phyloP scores from a whole-genome alignment of 2,888 invertebrate genomes.

The Slavum lentiscoides region DNA sequence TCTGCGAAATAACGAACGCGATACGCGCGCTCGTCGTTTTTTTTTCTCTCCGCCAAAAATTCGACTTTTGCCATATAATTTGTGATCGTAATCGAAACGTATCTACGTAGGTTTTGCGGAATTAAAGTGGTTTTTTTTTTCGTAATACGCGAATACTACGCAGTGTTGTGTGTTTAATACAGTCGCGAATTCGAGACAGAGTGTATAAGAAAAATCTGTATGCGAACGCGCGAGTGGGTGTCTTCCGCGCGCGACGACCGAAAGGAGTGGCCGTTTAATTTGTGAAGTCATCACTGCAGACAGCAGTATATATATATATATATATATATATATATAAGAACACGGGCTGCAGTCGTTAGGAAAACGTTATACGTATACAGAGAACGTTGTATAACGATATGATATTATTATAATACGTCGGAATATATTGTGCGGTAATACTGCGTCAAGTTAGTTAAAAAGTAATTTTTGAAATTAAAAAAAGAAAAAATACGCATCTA shows the following conservation, averaged over 20 bases:
- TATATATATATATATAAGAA: too few relatives aligned
- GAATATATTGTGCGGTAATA: not conserved
- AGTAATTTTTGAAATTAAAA: not conserved
- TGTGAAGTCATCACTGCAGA: conserved; percentile 49
- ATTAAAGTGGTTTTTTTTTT: conserved; percentile 36
- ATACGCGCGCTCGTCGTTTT: too few relatives aligned
- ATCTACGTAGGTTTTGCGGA: conserved; percentile 37
- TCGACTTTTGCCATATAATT: not conserved
- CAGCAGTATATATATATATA: conserved; percentile 13
- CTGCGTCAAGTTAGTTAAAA: not conserved
- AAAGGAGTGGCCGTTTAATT: conserved; percentile 47
- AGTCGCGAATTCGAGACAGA: conserved; percentile 48
- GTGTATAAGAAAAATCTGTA: conserved; percentile 45
- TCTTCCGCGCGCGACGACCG: conserved; percentile 25
- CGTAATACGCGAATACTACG: conserved; percentile 5
- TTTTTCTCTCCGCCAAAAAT: not conserved
- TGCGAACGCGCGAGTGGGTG: conserved; percentile 36
- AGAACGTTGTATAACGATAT: not conserved
- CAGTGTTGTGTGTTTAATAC: not conserved
- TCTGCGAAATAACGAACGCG: not conserved
- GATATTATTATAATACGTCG: not conserved
- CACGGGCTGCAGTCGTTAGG: not conserved
- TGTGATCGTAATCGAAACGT: conserved; percentile 12
- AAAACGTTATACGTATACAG: not conserved
- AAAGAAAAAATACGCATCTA: not conserved